Evolutionary conservation across 1,140 invertebrate genomes (phyloP).

Genomic region (Mamestra configurata): DNA sequence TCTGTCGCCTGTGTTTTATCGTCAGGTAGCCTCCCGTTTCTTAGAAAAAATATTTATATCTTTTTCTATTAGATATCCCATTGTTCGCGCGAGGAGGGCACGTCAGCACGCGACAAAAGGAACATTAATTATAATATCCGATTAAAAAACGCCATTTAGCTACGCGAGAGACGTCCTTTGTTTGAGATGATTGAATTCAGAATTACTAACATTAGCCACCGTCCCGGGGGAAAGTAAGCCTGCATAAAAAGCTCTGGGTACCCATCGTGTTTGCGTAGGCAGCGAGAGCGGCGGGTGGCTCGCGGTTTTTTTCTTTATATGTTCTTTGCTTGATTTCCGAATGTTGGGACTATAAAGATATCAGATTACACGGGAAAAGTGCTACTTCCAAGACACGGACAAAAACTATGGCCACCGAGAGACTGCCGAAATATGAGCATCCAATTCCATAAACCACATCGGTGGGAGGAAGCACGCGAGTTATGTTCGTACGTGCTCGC

Average conservation of each 20-base stretch:
- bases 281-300: slow-evolving; percentile 30
- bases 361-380: slow-evolving; percentile 72
- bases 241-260: slow-evolving; percentile 67
- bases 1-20: slow-evolving; percentile 82
- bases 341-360: slow-evolving; percentile 63
- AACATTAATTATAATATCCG: slow-evolving; percentile 89
- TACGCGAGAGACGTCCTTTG: slow-evolving; percentile 81
- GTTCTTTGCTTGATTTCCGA: slow-evolving; percentile 29
- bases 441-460: slow-evolving; percentile 87
- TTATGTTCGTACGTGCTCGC: slow-evolving; percentile 85
- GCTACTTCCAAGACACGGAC: slow-evolving; percentile 66
- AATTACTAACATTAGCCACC: slow-evolving; percentile 81
- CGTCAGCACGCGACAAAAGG: slow-evolving; percentile 87
- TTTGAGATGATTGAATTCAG: slow-evolving; percentile 86
- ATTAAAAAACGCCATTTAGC: slow-evolving; percentile 88
- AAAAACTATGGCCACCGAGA: slow-evolving; percentile 77
- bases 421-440: slow-evolving; percentile 86
- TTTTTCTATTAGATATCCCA: slow-evolving; percentile 85
- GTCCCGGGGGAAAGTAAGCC: slow-evolving; percentile 64
- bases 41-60: slow-evolving; percentile 86
- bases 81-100: slow-evolving; percentile 85
- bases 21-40: slow-evolving; percentile 84
- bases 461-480: slow-evolving; percentile 82
- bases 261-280: slow-evolving; percentile 65
- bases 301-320: slow-evolving; percentile 46